Evolutionary conservation across 2,113 vertebrate genomes (phyloP), one percentile per base, ranked within the genome.

Genomic region (Trachemys scripta): DNA sequence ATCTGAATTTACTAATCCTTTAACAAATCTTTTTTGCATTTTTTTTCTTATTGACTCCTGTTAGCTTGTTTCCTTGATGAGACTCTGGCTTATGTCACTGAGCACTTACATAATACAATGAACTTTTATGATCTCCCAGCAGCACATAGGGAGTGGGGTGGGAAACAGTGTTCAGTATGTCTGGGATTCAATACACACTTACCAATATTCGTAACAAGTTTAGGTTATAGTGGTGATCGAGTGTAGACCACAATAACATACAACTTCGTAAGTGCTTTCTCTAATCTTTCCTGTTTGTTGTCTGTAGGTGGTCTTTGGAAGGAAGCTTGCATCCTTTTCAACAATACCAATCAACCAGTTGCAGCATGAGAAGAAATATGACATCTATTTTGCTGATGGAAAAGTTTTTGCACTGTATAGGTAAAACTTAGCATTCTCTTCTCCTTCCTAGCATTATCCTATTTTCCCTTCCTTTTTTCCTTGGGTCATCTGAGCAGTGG

Each of bases 241-340:
- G 5, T 27, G 45, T 47, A 47, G 38, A 13, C 25, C 45, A 45
- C 47, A 78, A 47, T 78, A 78, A 76, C 72, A 75, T 35, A 69
- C 16, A 76, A 45, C 10, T 76, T 76, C 12, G 1, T 53, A 25
- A 0, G 9, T 3, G 65, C 75, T 53, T 45, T 42, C 0, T 0
- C 90, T 88, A 57, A 92, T 5, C 47, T 62, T 6, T n/a, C 19
- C 8, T 75, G 53, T 50, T 59, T 89, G 11, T 95, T 92, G 10
- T 97, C 90, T 86, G 6, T 94, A 99, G 99, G 99, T 99, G 88
- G 98, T 99, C 90, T 99, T 99, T 5, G 98, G 99, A 57, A 98
- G 98, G 87, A 99, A 99, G 85, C 98, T 99, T 1, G 97, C 98
- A 0, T 97, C 99, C 7, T 99, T 99, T 95, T 98, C 98, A 10